Conservation (phyloP, 2,888 invertebrate genomes). For the Tinea pellionella region DNA sequence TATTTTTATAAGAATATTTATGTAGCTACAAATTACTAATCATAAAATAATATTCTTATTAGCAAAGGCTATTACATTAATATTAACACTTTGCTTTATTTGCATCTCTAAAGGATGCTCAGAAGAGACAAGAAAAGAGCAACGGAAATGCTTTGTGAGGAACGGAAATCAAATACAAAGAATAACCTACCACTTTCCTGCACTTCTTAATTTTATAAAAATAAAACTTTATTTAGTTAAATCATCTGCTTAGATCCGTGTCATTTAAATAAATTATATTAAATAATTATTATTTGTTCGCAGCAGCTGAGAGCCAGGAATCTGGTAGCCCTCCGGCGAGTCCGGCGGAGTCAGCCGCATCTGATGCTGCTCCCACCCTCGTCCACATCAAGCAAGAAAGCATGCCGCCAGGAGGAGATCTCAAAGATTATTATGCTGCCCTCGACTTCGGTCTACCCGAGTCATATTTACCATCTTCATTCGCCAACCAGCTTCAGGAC, state of each 20-base stretch:
- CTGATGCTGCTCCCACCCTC: conserved; percentile 60
- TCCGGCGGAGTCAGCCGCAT: conserved; percentile 54
- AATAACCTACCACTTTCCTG: conserved; percentile 49
- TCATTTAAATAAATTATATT: too few relatives aligned
- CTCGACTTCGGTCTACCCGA: conserved; percentile 54
- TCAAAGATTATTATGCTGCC: conserved; percentile 53
- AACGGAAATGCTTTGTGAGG: conserved; percentile 51
- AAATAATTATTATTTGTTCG: conserved; percentile 15
- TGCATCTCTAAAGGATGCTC: conserved; percentile 58
- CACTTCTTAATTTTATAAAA: conserved; percentile 35
- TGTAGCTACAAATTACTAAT: background rate
- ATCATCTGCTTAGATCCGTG: background rate
- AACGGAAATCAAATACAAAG: conserved; percentile 59
- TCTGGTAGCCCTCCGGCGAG: conserved; percentile 61
- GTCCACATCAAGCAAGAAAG: conserved; percentile 61
- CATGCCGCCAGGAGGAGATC: conserved; percentile 56
- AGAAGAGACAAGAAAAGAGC: conserved; percentile 54
- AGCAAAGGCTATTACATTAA: too few relatives aligned
- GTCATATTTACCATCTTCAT: conserved; percentile 44
- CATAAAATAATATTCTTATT: too few relatives aligned
- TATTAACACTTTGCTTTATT: conserved; percentile 24
- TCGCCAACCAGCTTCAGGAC: conserved; percentile 27
- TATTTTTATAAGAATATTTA: too few relatives aligned
- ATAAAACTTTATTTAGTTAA: conserved; percentile 22
- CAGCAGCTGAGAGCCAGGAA: conserved; percentile 64